Percentiles rank a stretch among this genome's conserved stretches.
These are phyloP conservation scores for Varanus komodoensis DNA, from an alignment of 2,113 vertebrate species.

Conservation along the genomic window DNA sequence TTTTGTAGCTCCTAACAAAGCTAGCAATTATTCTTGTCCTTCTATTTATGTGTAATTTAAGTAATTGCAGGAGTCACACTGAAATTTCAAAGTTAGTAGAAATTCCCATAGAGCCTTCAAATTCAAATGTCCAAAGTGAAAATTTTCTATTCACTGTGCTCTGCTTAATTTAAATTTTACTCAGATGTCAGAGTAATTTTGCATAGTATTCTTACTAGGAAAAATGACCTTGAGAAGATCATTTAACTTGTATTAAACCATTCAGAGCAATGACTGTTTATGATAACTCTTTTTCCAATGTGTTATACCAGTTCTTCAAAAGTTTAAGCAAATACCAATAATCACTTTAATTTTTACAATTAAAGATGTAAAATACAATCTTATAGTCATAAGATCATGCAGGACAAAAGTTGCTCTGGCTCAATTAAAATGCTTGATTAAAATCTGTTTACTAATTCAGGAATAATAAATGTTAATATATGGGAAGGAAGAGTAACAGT, in stretches of 20 bases:
- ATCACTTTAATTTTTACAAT: neutral
- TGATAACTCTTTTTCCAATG: neutral
- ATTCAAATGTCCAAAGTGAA: neutral
- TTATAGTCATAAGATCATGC: neutral
- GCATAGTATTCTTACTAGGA: neutral
- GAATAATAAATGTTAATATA: neutral
- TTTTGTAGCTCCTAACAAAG: neutral
- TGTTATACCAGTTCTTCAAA: neutral
- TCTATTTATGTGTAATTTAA: neutral
- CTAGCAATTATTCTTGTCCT: neutral
- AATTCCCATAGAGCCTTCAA: neutral
- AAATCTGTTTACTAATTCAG: neutral
- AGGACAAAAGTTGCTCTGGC: neutral
- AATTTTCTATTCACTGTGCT: neutral
- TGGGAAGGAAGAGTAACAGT: neutral
- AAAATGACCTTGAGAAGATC: neutral
- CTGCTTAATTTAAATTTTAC: neutral
- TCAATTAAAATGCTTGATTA: neutral
- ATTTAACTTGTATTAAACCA: neutral
- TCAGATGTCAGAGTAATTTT: neutral
- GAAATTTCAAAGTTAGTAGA: neutral
- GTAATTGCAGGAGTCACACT: neutral
- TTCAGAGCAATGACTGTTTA: neutral
- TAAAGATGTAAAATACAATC: neutral
- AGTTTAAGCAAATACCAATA: neutral